phyloP scores from a whole-genome alignment of 2,797 vertebrate species.

The Diplodus puntazzo region DNA sequence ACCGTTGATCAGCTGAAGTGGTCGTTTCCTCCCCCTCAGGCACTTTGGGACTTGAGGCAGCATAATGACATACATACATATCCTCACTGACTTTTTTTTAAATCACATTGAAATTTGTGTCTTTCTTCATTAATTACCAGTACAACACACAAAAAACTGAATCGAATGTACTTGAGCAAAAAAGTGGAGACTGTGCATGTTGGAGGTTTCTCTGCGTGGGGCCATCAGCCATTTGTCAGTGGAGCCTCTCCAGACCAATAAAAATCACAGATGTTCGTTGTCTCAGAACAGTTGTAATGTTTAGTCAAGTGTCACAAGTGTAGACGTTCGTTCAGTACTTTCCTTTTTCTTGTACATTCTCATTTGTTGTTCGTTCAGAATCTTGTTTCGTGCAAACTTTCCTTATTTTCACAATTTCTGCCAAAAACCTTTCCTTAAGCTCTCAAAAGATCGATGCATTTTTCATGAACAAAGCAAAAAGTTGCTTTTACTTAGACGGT shows the following conservation, averaged over 20 bases:
- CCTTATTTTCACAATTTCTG: not conserved
- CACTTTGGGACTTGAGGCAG: not conserved
- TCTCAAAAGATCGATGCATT: not conserved
- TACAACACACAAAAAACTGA: not conserved
- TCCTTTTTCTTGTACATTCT: not conserved
- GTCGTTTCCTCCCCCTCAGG: not conserved
- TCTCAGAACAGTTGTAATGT: constrained; percentile 9
- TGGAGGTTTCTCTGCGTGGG: constrained; percentile 5
- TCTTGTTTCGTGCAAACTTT: not conserved
- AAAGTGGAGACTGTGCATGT: not conserved
- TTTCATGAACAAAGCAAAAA: not conserved
- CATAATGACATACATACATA: not conserved
- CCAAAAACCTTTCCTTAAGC: not conserved
- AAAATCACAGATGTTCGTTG: constrained; percentile 39
- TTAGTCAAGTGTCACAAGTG: constrained; percentile 1
- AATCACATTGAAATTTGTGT: not conserved
- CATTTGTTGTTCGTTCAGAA: not conserved
- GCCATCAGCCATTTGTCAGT: constrained; percentile 41
- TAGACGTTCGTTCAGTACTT: not conserved
- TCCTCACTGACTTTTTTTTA: not conserved
- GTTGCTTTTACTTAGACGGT: not conserved
- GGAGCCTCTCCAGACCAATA: constrained; percentile 31
- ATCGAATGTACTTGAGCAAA: not conserved
- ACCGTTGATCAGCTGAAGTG: not conserved
- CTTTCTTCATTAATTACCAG: not conserved